Percentiles rank a stretch among this genome's conserved stretches.
phyloP scores from a whole-genome alignment of 2,888 invertebrate species.

The Pammene aurita region DNA sequence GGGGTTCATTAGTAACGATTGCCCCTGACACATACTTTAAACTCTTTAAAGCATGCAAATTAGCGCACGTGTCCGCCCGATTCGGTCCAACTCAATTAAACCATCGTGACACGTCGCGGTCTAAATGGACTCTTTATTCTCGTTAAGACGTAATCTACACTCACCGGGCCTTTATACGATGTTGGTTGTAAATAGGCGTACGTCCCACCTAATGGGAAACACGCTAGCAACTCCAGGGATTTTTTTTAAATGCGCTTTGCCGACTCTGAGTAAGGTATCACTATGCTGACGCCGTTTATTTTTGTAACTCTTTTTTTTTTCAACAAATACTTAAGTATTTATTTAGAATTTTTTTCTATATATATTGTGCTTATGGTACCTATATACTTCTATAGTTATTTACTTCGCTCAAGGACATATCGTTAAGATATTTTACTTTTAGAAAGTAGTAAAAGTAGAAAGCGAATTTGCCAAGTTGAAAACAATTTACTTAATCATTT shows the following conservation, averaged over 20 bases:
- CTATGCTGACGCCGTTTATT: no score
- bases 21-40: conserved; percentile 25
- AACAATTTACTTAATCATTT: conserved; percentile 27
- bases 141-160: conserved; percentile 43
- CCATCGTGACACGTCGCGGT: conserved; percentile 42
- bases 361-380: not conserved
- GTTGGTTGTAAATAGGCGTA: no score
- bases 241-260: no score
- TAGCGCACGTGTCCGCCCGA: conserved; percentile 45
- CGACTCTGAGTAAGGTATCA: no score
- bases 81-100: conserved; percentile 54
- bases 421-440: conserved; percentile 26
- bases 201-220: no score
- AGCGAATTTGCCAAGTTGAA: conserved; percentile 26
- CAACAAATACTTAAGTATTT: no score
- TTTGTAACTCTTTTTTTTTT: no score
- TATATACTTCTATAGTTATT: conserved; percentile 10
- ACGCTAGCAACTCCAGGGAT: no score
- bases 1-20: conserved; percentile 14
- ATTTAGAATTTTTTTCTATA: no score
- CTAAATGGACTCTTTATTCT: conserved; percentile 49
- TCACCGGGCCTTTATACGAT: conserved; percentile 17
- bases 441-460: conserved; percentile 39
- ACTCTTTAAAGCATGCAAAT: conserved; percentile 44
- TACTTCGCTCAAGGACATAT: conserved; percentile 35